Evolutionary conservation across 2,113 vertebrate genomes (phyloP).

Genomic region (Glaucomys volans): DNA sequence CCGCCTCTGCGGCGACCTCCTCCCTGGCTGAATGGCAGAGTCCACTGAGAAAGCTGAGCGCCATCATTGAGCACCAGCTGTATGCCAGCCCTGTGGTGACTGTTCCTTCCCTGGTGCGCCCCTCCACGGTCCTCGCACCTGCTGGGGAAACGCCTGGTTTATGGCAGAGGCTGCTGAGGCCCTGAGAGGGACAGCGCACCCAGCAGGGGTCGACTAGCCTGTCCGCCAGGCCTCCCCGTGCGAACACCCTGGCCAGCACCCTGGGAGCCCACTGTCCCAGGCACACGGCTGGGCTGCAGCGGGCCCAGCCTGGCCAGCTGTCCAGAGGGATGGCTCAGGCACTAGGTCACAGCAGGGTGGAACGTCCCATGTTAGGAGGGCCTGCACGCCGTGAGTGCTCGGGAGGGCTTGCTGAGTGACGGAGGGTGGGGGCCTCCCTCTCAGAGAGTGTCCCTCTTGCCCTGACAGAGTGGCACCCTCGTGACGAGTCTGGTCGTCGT

Average conservation of each 20-base stretch:
- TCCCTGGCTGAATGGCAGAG: too few relatives aligned
- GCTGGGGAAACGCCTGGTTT: accelerated
- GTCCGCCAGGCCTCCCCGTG: not conserved
- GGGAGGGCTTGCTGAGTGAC: too few relatives aligned
- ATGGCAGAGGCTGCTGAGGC: not conserved
- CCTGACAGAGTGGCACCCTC: too few relatives aligned
- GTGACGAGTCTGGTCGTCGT: not conserved
- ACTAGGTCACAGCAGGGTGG: not conserved
- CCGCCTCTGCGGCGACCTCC: accelerated
- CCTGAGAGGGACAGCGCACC: accelerated
- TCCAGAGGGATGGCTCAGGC: not conserved
- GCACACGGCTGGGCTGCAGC: not conserved
- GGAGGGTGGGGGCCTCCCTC: too few relatives aligned
- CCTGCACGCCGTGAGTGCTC: too few relatives aligned
- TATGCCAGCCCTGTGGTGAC: not conserved
- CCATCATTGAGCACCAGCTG: not conserved
- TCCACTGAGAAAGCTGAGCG: too few relatives aligned
- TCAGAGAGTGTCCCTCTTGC: too few relatives aligned
- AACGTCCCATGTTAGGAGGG: too few relatives aligned
- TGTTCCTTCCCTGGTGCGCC: not conserved
- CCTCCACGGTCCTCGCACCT: too few relatives aligned
- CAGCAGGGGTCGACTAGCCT: accelerated
- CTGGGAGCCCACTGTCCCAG: not conserved
- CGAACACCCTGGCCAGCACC: not conserved
- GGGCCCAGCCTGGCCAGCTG: too few relatives aligned